Evolutionary conservation across 1,140 invertebrate genomes (phyloP).

Genomic region (Galleria mellonella): DNA sequence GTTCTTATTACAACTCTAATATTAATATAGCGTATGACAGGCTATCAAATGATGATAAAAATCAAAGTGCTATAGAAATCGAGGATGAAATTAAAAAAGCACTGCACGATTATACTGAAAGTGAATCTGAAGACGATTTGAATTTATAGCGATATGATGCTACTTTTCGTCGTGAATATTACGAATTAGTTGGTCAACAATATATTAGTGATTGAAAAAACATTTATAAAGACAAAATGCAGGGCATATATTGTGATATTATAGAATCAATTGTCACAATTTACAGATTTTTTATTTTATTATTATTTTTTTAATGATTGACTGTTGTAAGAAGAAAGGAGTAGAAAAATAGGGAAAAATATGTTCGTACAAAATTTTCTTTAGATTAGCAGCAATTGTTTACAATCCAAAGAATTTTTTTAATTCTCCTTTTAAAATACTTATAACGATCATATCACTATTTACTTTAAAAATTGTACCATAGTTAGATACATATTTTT

Average conservation of each 20-base stretch:
- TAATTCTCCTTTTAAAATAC: too few species aligned
- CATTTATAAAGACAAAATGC: slow-evolving; percentile 10
- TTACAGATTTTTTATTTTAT: slow-evolving; percentile 10
- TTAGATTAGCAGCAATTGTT: slow-evolving; percentile 1
- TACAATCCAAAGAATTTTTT: slow-evolving; percentile 1
- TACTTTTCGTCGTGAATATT: slow-evolving; percentile 38
- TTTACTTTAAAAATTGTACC: too few species aligned
- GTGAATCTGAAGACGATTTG: slow-evolving; percentile 58
- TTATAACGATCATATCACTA: too few species aligned
- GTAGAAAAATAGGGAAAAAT: background rate
- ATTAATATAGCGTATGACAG: slow-evolving; percentile 55
- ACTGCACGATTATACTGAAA: slow-evolving; percentile 48
- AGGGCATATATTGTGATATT: slow-evolving; percentile 44
- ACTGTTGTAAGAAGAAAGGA: background rate
- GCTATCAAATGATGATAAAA: slow-evolving; percentile 54
- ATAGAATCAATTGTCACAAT: slow-evolving; percentile 35
- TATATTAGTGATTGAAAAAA: slow-evolving; percentile 26
- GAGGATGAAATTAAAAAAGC: slow-evolving; percentile 63
- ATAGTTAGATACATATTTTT: too few species aligned
- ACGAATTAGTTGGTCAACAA: slow-evolving; percentile 33
- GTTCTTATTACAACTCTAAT: slow-evolving; percentile 44
- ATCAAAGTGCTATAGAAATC: slow-evolving; percentile 54
- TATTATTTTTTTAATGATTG: background rate
- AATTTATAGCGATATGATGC: slow-evolving; percentile 43
- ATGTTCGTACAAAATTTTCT: slow-evolving; percentile 18